Evolutionary conservation across 2,113 vertebrate species (phyloP).

Genomic region (Nycticorax nycticorax): DNA sequence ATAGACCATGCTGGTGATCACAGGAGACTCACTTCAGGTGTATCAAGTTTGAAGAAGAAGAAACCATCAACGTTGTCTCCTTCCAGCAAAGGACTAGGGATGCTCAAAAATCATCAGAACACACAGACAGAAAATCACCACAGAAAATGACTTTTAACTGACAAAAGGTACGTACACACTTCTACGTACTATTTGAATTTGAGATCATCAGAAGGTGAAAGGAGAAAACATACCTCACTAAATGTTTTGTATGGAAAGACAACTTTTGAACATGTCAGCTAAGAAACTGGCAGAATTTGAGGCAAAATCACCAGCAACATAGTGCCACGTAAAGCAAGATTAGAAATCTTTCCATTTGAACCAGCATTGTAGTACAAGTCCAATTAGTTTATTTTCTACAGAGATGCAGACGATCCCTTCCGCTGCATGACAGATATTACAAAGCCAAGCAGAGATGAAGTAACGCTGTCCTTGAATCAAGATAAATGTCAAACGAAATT

Average conservation of each 20-base stretch:
- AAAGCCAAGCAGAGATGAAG: background rate
- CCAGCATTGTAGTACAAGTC: background rate
- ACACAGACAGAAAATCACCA: background rate
- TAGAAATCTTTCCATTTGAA: background rate
- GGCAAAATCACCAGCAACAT: background rate
- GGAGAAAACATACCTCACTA: background rate
- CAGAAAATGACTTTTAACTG: background rate
- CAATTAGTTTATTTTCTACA: background rate
- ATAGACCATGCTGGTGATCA: background rate
- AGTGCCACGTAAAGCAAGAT: background rate
- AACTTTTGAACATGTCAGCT: background rate
- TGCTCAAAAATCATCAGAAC: background rate
- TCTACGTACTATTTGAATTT: background rate
- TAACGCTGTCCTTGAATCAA: background rate
- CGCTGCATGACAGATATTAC: background rate
- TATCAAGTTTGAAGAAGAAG: background rate
- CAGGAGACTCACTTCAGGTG: background rate
- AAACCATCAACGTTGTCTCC: background rate
- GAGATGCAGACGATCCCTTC: background rate
- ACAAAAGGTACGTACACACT: background rate
- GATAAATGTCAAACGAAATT: conserved; percentile 7
- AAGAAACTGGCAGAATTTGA: background rate
- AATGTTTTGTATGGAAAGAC: background rate
- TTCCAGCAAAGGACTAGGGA: background rate
- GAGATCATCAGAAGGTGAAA: background rate